These are phyloP conservation scores for Leucoma salicis DNA, from an alignment of 2,888 invertebrate genomes.

Conservation along the genomic window DNA sequence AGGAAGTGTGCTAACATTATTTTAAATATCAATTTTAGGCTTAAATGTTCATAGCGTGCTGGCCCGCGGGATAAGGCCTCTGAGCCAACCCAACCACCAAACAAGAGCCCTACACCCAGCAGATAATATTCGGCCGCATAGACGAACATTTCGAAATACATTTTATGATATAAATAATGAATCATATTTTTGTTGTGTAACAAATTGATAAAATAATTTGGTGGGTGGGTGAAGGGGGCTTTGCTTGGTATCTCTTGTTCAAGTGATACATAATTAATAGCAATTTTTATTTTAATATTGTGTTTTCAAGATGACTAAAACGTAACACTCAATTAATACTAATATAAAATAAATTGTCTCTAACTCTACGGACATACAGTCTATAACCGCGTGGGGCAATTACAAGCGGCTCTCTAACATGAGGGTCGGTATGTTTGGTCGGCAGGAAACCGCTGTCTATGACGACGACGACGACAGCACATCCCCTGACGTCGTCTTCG, in stretches of 20 bases:
- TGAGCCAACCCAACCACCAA: constrained; percentile 82
- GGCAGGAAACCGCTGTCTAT: constrained; percentile 79
- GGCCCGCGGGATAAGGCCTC: constrained; percentile 77
- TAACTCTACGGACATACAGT: constrained; percentile 1
- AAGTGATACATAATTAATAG: constrained; percentile 34
- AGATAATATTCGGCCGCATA: constrained; percentile 51
- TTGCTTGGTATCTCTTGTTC: constrained; percentile 81
- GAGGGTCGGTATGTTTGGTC: constrained; percentile 60
- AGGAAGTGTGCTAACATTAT: constrained; percentile 61
- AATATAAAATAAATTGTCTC: constrained; percentile 7
- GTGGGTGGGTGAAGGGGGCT: constrained; percentile 83
- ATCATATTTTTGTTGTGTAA: too few relatives aligned
- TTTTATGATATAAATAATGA: constrained; percentile 23
- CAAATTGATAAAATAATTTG: constrained; percentile 69
- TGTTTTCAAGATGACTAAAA: constrained; percentile 3
- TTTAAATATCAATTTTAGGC: constrained; percentile 39
- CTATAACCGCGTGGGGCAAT: neutral
- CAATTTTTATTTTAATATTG: constrained; percentile 19
- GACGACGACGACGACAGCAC: constrained; percentile 82
- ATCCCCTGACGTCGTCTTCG: constrained; percentile 79
- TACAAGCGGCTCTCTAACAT: constrained; percentile 56
- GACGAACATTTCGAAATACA: constrained; percentile 17
- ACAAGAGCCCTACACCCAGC: constrained; percentile 81
- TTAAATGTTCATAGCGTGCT: constrained; percentile 60
- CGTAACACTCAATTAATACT: constrained; percentile 19